Base-by-base conservation (phyloP, 2,888 invertebrate species). In the Augochlorella aurata region DNA sequence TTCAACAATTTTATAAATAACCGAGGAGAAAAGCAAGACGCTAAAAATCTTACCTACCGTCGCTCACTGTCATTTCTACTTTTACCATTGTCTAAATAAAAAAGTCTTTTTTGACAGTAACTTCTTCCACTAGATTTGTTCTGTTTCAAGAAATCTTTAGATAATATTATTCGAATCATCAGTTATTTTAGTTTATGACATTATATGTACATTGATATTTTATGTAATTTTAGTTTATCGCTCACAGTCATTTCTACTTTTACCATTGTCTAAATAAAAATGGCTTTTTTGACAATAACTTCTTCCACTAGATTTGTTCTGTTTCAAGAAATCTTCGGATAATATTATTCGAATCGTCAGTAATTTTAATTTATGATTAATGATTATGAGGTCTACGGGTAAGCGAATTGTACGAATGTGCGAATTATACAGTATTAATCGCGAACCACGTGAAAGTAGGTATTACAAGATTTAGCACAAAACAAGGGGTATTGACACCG, bases 401-500 rank as follows among this genome's bases (percentile, higher is more conserved):
- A n/a, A n/a, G 0, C 38, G 38, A 38, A 38, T 5, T 7, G 38
- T 38, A 38, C 38, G 2, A 29, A 29, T 29, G 29, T 29, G 29
- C 29, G 29, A 29, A 29, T 29, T 29, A 29, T 38, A 38, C 38
- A 7, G 38, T 38, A 38, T 38, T 7, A 49, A 14, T 49, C 0
- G 47, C 10, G 47, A 0, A 49, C 8, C 14, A 8, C 12, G 12
- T 49, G 47, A 38, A 38, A 38, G 38, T 38, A 38, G 21, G 21
- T 61, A 61, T 29, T 18, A 29, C 61, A 29, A 61, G 63, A 38
- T 44, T 8, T 38, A 44, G 38, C 29, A 44, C 38, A 44, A 38
- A 63, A 63, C 38, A 38, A 63, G 63, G 63, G 38, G 63, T 63
- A 63, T 63, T 38, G 63, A 63, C 29, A 63, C 44, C 18, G 44